Evolutionary conservation across 2,113 vertebrate species (phyloP).

Genomic region (Arizona elegans): DNA sequence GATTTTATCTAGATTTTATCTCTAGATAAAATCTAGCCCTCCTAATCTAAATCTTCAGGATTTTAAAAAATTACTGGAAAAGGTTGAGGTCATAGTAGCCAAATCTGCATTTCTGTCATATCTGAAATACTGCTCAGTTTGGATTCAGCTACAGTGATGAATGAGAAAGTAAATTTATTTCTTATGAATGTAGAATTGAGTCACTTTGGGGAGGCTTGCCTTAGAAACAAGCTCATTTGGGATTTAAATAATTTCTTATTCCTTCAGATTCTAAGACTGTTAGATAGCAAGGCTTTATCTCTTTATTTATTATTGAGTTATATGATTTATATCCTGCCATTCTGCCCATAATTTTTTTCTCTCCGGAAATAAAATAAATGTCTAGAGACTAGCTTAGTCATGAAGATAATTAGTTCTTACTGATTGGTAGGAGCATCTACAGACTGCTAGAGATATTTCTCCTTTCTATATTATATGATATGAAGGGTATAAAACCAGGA

Average conservation of each 20-base stretch:
- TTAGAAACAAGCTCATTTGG: constrained; percentile 34
- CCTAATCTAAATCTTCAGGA: background rate
- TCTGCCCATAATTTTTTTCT: background rate
- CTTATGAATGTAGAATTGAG: constrained; percentile 35
- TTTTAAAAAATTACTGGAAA: constrained; percentile 19
- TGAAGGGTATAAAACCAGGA: background rate
- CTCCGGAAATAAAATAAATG: background rate
- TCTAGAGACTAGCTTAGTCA: background rate
- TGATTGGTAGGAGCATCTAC: background rate
- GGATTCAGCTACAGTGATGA: constrained; percentile 28
- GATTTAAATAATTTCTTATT: constrained; percentile 7
- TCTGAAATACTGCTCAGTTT: constrained; percentile 22
- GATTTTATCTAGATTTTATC: too few relatives aligned
- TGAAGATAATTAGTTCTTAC: background rate
- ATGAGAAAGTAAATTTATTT: constrained; percentile 28
- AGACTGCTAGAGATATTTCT: background rate
- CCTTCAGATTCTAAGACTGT: background rate
- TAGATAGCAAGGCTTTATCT: background rate
- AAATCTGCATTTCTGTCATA: constrained; percentile 7
- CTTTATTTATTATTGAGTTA: background rate
- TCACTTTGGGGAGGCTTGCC: background rate
- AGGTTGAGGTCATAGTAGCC: constrained; percentile 18
- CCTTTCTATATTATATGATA: background rate
- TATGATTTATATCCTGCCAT: background rate
- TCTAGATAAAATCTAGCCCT: background rate